A percentile compares a stretch with the other conserved stretches of the same genome.
These are phyloP conservation scores for Chionomys nivalis DNA, from an alignment of 2,113 vertebrate species.

Conservation along the genomic window DNA sequence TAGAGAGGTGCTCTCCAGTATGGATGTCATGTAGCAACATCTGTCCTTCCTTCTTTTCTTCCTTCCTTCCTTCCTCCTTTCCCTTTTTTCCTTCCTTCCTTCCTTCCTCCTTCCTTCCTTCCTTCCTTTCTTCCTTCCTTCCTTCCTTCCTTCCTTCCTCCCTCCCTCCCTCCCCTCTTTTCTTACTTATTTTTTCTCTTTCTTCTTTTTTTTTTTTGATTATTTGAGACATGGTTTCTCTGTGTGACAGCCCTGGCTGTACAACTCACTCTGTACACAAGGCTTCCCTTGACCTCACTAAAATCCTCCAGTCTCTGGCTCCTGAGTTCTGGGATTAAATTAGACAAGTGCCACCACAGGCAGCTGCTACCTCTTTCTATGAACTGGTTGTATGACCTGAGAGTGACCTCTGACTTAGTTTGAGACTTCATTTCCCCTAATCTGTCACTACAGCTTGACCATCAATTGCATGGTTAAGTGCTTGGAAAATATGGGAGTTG, in stretches of 20 bases:
- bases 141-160: too few species aligned
- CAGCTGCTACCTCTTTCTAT: not conserved
- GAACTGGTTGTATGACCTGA: not conserved
- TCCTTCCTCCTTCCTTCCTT: too few species aligned
- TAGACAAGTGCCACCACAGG: not conserved
- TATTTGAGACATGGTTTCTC: not conserved
- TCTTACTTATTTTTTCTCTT: too few species aligned
- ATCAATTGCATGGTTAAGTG: not conserved
- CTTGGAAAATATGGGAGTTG: not conserved
- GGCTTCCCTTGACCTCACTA: not conserved
- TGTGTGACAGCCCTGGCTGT: not conserved
- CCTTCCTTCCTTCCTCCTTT: accelerated
- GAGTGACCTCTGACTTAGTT: not conserved
- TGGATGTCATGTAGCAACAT: not conserved
- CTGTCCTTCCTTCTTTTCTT: accelerated
- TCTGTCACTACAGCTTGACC: not conserved
- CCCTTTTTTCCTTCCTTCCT: too few species aligned
- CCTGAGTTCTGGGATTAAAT: not conserved
- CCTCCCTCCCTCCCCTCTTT: too few species aligned
- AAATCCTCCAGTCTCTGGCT: not conserved
- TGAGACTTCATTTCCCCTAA: not conserved
- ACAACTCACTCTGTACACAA: not conserved
- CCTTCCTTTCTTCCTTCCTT: too few species aligned
- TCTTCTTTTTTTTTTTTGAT: not conserved
- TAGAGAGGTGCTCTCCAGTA: not conserved